Base-by-base conservation (phyloP, 1,140 invertebrate genomes). In the Plodia interpunctella region DNA sequence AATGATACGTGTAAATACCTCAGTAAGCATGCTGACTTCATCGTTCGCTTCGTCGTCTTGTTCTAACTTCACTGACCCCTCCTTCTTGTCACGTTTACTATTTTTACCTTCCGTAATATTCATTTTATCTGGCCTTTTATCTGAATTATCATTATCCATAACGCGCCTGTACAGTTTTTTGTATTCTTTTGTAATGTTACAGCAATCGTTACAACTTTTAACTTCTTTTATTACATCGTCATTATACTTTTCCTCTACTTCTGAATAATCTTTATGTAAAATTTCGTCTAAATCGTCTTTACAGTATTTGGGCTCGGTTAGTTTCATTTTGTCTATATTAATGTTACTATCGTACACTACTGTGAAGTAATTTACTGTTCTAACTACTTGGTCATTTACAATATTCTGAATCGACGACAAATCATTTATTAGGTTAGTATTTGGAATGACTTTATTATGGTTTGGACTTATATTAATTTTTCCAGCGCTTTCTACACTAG, bases 281-380 rank as follows among this genome's bases (percentile, higher is more conserved):
- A 21, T 35, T 57, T 20, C 38, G 50, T 65, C 53, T 59, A 25
- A 30, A 21, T 18, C 32, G 53, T 62, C 49, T 51, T 62, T 58
- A 18, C 30, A 10, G 17, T 49, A 13, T 19, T 63, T 63, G 38
- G 68, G 60, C 62, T 80, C 72, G 8, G 62, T 62, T 62, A 65
- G 64, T 44, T 60, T 68, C 25, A 67, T 57, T 53, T 68, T 62
- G 13, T 63, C 68, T 38, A 62, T 52, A 30, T 56, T 51, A 51
- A 65, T 58, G 9, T 63, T 53, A 17, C 60, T 58, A 60, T 81
- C 70, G 15, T 83, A 85, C 60, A 79, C 72, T 5, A 83, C 62
- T 0, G 82, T 81, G 19, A 85, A 87, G 68, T 83, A 87, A 72
- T 84, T 79, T 0, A 86, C 72, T 1, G 80, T 81, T 44, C 60